phyloP scores from a whole-genome alignment of 2,888 invertebrate genomes.

The Orthonevra nobilis region DNA sequence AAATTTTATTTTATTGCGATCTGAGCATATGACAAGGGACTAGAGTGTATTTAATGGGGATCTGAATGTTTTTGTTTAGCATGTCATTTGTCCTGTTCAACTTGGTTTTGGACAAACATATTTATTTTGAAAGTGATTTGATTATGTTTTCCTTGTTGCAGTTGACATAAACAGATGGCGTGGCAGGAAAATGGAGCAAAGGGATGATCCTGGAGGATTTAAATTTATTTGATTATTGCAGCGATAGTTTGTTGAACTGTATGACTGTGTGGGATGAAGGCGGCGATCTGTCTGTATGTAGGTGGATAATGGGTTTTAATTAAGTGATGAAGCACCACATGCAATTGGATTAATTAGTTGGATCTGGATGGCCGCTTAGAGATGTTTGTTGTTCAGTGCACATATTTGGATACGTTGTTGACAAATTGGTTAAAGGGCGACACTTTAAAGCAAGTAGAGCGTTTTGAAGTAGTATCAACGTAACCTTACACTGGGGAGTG shows the following conservation, averaged over 20 bases:
- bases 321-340: constrained; percentile 39
- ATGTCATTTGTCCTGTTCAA: constrained; percentile 26
- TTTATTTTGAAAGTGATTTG: constrained; percentile 57
- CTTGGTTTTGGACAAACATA: constrained; percentile 6
- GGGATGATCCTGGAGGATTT: neutral
- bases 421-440: too few relatives aligned
- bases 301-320: constrained; percentile 40
- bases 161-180: constrained; percentile 41
- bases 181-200: neutral
- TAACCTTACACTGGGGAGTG: too few relatives aligned
- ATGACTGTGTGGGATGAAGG: constrained; percentile 11
- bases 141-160: constrained; percentile 54
- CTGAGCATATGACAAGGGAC: neutral
- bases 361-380: too few relatives aligned
- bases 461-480: too few relatives aligned
- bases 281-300: neutral
- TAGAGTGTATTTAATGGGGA: constrained; percentile 56
- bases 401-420: too few relatives aligned
- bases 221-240: constrained; percentile 51
- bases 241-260: constrained; percentile 48
- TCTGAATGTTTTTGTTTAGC: constrained; percentile 45
- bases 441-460: too few relatives aligned
- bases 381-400: too few relatives aligned
- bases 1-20: constrained; percentile 10
- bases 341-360: constrained; percentile 33